Evolutionary conservation across 2,113 vertebrate genomes (phyloP).

Genomic region (Malurus elegans): DNA sequence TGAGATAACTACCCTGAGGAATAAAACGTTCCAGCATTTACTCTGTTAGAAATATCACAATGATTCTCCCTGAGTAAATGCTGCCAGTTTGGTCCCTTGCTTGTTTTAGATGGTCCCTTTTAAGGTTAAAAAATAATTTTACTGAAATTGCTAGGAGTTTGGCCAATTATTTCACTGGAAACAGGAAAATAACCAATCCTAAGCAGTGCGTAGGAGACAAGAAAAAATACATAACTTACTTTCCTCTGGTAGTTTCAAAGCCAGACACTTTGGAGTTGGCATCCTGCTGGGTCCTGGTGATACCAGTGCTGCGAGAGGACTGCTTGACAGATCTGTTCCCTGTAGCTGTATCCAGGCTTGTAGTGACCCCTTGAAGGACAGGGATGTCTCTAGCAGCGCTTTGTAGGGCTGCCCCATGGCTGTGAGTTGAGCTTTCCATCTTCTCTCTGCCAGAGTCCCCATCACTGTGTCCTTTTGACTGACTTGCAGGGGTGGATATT

Average conservation of each 20-base stretch:
- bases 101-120: background rate
- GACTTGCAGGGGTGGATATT: background rate
- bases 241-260: slow-evolving; percentile 75
- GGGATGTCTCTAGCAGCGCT: background rate
- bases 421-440: background rate
- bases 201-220: background rate
- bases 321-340: slow-evolving; percentile 3
- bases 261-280: background rate
- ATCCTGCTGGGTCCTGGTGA: background rate
- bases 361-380: background rate
- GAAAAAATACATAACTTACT: slow-evolving; percentile 56
- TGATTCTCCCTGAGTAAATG: background rate
- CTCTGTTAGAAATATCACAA: background rate
- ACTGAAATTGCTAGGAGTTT: background rate
- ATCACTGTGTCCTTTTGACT: background rate
- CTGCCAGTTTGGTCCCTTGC: background rate
- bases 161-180: background rate
- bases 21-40: background rate
- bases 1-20: background rate
- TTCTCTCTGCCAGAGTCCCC: background rate
- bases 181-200: background rate
- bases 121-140: background rate
- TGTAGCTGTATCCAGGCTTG: background rate
- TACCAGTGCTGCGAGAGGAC: background rate
- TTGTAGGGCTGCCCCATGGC: slow-evolving; percentile 2